Percentiles rank a stretch among this genome's conserved stretches.
These are phyloP conservation scores for Antigone vipio DNA, from an alignment of 2,113 vertebrate genomes.

Conservation along the genomic window DNA sequence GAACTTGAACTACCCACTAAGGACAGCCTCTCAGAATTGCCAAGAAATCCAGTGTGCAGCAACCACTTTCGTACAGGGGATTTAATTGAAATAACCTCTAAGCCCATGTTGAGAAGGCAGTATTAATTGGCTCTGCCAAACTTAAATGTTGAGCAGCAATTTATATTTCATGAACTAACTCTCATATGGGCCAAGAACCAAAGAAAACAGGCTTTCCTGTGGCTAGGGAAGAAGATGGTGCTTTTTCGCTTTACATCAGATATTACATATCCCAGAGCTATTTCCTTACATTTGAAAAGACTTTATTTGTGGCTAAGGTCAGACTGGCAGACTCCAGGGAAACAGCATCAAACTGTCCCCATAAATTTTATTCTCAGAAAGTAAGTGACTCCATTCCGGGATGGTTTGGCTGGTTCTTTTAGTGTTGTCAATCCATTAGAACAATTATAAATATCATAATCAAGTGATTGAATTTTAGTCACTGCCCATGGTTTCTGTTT, in stretches of 20 bases:
- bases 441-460: background rate
- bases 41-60: background rate
- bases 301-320: constrained; percentile 43
- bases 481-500: background rate
- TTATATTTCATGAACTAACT: constrained; percentile 55
- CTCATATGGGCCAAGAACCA: constrained; percentile 40
- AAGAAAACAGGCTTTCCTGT: constrained; percentile 32
- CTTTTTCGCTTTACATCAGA: background rate
- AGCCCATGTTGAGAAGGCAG: background rate
- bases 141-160: constrained; percentile 21
- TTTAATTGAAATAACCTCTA: constrained; percentile 49
- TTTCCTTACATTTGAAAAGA: constrained; percentile 19
- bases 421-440: background rate
- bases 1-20: constrained; percentile 20
- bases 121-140: constrained; percentile 41
- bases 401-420: background rate
- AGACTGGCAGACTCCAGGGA: constrained; percentile 34
- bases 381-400: background rate
- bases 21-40: background rate
- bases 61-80: background rate
- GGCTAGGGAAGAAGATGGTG: background rate
- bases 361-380: constrained; percentile 16
- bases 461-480: background rate
- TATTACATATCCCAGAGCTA: background rate
- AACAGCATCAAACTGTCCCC: background rate